Conservation (phyloP, 2,797 vertebrate genomes). For the Lutjanus argentimaculatus region DNA sequence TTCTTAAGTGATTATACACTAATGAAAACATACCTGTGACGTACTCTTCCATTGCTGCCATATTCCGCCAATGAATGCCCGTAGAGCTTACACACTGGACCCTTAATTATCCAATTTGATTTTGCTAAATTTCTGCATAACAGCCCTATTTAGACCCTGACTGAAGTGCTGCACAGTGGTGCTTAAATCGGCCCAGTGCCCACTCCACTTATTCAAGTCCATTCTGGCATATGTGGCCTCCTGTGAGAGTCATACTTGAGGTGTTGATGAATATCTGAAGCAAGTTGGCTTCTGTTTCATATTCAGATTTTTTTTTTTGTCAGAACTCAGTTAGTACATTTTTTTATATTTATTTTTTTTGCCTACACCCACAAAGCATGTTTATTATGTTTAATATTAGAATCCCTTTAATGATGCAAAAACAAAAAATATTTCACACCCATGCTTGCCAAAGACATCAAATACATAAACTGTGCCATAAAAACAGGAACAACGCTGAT, state of each 20-base stretch:
- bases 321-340: not conserved
- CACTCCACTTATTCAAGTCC: constrained; percentile 7
- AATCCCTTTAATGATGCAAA: constrained; percentile 14
- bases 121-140: not conserved
- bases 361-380: not conserved
- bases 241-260: constrained; percentile 15
- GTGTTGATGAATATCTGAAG: constrained; percentile 32
- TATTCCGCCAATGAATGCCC: not conserved
- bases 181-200: not conserved
- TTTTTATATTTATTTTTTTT: not conserved
- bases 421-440: not conserved
- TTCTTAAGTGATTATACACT: no score
- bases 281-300: constrained; percentile 2
- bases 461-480: constrained; percentile 23
- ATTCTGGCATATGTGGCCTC: not conserved
- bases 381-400: not conserved
- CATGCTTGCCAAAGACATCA: not conserved
- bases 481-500: constrained; percentile 22
- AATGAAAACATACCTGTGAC: no score
- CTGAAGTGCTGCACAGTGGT: constrained; percentile 19
- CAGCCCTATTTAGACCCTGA: not conserved
- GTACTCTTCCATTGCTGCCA: no score
- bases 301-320: not conserved
- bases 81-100: no score
- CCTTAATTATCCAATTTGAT: no score